phyloP scores from a whole-genome alignment of 2,113 vertebrate species.

The Petromus typicus region DNA sequence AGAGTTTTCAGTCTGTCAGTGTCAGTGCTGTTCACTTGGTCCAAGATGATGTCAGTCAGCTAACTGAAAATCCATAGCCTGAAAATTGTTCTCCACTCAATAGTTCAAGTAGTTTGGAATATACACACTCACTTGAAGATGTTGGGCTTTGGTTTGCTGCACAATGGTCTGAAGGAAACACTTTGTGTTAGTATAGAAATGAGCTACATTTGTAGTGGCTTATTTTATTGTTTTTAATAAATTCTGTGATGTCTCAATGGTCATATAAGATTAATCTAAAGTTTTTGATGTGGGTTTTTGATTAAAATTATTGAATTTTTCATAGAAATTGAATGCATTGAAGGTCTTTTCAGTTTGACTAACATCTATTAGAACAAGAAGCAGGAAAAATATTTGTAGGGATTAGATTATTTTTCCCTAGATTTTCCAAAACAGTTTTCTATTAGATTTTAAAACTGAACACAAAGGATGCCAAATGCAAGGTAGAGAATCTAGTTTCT shows the following conservation, averaged over 20 bases:
- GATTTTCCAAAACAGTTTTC: neutral
- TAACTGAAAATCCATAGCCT: neutral
- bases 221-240: neutral
- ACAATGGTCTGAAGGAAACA: neutral
- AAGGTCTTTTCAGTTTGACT: neutral
- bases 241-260: neutral
- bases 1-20: neutral
- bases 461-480: neutral
- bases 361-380: neutral
- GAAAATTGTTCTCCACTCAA: no score
- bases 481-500: neutral
- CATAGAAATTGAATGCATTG: neutral
- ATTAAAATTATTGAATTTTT: neutral
- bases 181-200: neutral
- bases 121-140: neutral
- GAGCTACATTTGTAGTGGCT: neutral
- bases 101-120: neutral
- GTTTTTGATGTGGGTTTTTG: neutral
- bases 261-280: neutral
- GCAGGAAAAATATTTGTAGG: fast-evolving
- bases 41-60: neutral
- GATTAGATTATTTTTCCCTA: neutral
- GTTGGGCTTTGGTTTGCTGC: neutral
- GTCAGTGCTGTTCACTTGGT: neutral
- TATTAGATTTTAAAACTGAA: neutral